These are phyloP conservation scores for Heterodera schachtii DNA, from an alignment of 1,140 invertebrate genomes.

Conservation along the genomic window DNA sequence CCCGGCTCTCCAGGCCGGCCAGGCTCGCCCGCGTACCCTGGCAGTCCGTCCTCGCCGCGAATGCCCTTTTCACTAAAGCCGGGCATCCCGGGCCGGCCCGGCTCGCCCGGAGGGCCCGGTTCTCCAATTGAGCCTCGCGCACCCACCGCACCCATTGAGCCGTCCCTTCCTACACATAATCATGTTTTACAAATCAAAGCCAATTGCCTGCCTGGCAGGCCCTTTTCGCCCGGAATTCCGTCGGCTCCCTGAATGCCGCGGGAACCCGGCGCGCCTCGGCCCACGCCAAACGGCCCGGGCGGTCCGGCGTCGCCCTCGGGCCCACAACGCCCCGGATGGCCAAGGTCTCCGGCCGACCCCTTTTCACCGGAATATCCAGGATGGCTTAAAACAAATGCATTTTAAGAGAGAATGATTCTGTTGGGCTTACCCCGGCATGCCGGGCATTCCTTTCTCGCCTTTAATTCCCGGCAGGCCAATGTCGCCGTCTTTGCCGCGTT, in stretches of 20 bases:
- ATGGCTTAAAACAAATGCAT: neutral
- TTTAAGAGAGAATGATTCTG: neutral
- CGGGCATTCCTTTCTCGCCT: constrained; percentile 56
- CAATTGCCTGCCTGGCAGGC: constrained; percentile 41
- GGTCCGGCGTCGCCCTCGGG: constrained; percentile 63
- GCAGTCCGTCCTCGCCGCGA: constrained; percentile 58
- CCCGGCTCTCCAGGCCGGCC: constrained; percentile 52
- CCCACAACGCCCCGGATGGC: constrained; percentile 59
- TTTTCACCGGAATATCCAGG: constrained; percentile 38
- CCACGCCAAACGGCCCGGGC: constrained; percentile 57
- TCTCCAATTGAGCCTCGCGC: constrained; percentile 56
- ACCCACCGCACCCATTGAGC: constrained; percentile 57
- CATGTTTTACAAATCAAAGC: neutral
- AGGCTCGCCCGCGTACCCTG: constrained; percentile 33
- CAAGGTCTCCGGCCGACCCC: constrained; percentile 51
- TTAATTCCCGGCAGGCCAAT: constrained; percentile 56
- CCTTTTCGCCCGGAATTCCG: constrained; percentile 61
- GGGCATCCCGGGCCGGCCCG: constrained; percentile 44
- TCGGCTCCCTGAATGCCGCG: constrained; percentile 61
- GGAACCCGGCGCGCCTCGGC: constrained; percentile 52
- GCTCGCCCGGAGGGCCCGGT: constrained; percentile 52
- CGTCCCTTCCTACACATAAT: constrained; percentile 50
- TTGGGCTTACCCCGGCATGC: constrained; percentile 31
- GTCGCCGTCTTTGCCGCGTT: constrained; percentile 60
- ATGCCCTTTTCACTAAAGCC: constrained; percentile 58